These are phyloP conservation scores for Mormyrops attenuatus DNA, from an alignment of 2,797 vertebrate species.

Conservation along the genomic window DNA sequence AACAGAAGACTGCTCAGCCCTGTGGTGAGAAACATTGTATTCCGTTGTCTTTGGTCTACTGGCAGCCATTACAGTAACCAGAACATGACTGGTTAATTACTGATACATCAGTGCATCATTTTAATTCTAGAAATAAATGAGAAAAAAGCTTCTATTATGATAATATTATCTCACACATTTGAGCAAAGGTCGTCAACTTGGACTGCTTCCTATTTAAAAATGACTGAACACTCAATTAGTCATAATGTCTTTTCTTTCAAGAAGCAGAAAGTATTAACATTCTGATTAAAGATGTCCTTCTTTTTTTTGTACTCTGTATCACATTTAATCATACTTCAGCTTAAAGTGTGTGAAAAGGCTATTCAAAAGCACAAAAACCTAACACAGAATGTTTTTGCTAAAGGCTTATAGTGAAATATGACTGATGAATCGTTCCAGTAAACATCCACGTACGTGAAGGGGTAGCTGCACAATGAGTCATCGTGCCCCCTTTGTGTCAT, in stretches of 20 bases:
- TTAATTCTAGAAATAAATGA: slow-evolving; percentile 35
- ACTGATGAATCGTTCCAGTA: neutral
- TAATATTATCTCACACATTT: slow-evolving; percentile 25
- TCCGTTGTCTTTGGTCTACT: slow-evolving; percentile 47
- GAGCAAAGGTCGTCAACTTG: slow-evolving; percentile 29
- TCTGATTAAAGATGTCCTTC: neutral
- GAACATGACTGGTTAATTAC: slow-evolving; percentile 27
- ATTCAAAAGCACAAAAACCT: neutral
- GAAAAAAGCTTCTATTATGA: slow-evolving; percentile 28
- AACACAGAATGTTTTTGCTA: neutral
- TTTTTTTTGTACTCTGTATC: neutral
- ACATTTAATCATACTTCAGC: neutral
- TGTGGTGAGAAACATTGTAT: slow-evolving; percentile 49
- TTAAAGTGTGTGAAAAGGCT: neutral
- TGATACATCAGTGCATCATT: slow-evolving; percentile 32
- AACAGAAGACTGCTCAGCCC: slow-evolving; percentile 42
- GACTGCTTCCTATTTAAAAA: slow-evolving; percentile 29
- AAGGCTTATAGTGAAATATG: neutral
- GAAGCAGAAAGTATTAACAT: neutral
- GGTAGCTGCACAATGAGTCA: neutral
- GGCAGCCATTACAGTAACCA: neutral
- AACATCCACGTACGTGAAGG: neutral
- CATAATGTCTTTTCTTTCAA: slow-evolving; percentile 15
- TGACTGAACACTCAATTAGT: slow-evolving; percentile 1
- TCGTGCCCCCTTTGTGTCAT: neutral